Base-by-base conservation (phyloP, 2,888 invertebrate species). In the Eupithecia vulgata region DNA sequence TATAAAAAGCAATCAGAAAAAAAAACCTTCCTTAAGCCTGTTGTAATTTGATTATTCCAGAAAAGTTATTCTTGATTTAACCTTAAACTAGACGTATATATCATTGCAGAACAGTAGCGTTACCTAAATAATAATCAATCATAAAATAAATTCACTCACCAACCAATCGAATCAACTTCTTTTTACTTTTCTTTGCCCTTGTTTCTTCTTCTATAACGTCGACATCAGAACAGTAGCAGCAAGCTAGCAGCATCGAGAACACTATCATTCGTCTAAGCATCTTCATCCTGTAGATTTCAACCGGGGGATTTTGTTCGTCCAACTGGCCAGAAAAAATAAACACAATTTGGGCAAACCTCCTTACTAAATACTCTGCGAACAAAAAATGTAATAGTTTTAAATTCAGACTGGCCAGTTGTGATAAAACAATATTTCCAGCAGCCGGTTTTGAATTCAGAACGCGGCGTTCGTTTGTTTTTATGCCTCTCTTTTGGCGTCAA, bases 141-240 rank as follows among this genome's bases (percentile, higher is more conserved):
- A 61, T 34, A 61, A 61, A 34, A 59, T 12, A 15, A 30, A 66
- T 48, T 10, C 13, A 71, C 93, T 91, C 81, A 93, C 94, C 90
- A 78, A 91, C 84, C 68, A 94, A 80, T 73, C 87, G 86, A 35
- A 88, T 77, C 6, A 88, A 80, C 69, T 85, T 86, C 78, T 90
- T 94, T 80, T 90, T 74, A 42, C 71, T 92, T 83, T 92, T 93
- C 78, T 90, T 92, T 0, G 93, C 93, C 77, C 93, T 87, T 8
- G 88, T 84, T 69, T 93, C 94, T 72, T 89, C 90, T 17, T 84
- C 68, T 57, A 88, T 12, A 21, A 57, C 5, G 57, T 57, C 74
- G 57, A 88, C 78, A 57, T 90, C 90, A 73, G 85, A 83, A 81
- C 92, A 93, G 81, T 88, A 91, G 84, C 91, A 92, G 77, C 88